Evolutionary conservation across 1,140 invertebrate species (phyloP), one percentile per base, ranked within the genome.

Genomic region (Stegodyphus mimosarum): DNA sequence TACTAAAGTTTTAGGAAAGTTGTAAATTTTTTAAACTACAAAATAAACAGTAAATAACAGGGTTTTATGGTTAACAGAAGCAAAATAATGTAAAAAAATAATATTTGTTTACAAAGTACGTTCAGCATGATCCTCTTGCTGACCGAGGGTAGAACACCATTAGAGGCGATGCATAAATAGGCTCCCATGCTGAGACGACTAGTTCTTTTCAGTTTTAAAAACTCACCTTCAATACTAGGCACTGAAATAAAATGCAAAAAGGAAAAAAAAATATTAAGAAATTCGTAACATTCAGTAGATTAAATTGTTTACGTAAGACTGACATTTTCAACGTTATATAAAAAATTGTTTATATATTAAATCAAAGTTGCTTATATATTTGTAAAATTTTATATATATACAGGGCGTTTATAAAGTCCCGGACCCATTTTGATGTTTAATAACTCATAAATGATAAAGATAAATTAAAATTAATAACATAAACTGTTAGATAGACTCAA

Each of bases 121-220:
- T 93, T 93, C 67, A 95, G 92, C 89, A 94, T 92, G 75, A 95
- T 93, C 79, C 94, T 91, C 88, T 95, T 95, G 92, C 94, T 95
- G 87, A 95, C 94, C 11, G 94, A 93, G 6, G 95, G 95, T 3
- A 94, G 55, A 7, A 86, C 75, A 3, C 83, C 83, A 33, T 86
- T 86, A 0, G 83, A 78, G 15, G 83, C 83, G 83, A 97, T 96
- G 90, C 95, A 97, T 55, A 97, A 92, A 91, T 96, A 97, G 64
- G 94, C 94, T 15, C 96, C 96, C 95, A 97, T 97, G 89, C 96
- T 95, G 74, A 97, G 91, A 72, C 96, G 92, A 51, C 95, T 96
- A 87, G 97, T 96, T 85, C 94, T 92, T 2, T 93, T 93, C 91
- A 97, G 94, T 89, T 96, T 95, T 89, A 97, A 90, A 5, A 93